phyloP scores from a whole-genome alignment of 2,113 vertebrate genomes.

The Dasyprocta punctata region DNA sequence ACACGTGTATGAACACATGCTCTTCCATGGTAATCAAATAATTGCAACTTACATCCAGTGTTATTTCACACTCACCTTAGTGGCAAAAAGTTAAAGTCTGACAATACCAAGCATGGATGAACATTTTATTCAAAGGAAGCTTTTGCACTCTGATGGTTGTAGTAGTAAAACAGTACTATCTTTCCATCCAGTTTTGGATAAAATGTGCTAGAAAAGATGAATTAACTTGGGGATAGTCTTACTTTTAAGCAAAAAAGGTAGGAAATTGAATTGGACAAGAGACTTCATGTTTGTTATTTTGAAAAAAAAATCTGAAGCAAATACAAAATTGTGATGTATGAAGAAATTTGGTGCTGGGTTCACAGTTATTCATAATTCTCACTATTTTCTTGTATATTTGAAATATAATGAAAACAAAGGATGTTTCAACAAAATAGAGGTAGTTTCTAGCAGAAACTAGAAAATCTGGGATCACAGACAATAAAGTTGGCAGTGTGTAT shows the following conservation, averaged over 20 bases:
- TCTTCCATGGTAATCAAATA: not conserved
- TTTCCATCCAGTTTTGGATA: slow-evolving; percentile 1
- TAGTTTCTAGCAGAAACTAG: not conserved
- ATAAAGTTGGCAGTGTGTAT: not conserved
- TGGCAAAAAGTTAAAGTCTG: not conserved
- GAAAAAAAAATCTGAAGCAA: not conserved
- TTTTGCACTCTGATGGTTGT: not conserved
- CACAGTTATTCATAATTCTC: not conserved
- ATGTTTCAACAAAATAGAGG: not conserved
- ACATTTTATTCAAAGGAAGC: not conserved
- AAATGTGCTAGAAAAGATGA: slow-evolving; percentile 1
- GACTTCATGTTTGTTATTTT: slow-evolving; percentile 11
- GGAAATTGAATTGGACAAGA: not conserved
- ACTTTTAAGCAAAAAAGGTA: not conserved
- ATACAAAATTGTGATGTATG: not conserved
- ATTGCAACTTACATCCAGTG: not conserved
- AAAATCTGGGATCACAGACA: not conserved
- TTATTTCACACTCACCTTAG: not conserved
- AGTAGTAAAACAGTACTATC: not conserved
- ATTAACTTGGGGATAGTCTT: not conserved
- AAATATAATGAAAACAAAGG: slow-evolving; percentile 15
- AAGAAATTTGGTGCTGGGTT: not conserved
- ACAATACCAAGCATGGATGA: not conserved
- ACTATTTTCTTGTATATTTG: slow-evolving; percentile 7
- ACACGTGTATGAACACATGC: not conserved